Evolutionary conservation across 1,140 invertebrate genomes (phyloP), one percentile per base, ranked within the genome.

Genomic region (Halesus radiatus): DNA sequence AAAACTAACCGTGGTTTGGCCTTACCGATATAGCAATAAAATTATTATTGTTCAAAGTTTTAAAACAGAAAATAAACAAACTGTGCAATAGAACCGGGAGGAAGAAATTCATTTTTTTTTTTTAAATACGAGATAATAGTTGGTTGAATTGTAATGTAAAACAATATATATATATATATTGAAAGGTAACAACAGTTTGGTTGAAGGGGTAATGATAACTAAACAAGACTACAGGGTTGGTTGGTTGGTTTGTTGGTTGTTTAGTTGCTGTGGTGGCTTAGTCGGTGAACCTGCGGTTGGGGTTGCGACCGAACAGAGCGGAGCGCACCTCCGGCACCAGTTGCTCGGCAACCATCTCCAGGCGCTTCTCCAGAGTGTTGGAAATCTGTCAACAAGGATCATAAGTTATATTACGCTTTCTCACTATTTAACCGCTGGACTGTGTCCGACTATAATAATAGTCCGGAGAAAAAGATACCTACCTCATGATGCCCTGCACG

Each of bases 271-370:
- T 16, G 26, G 3, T 56, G 8, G 29, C 86, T 93, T 98, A 99
- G 91, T 99, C 98, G 84, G 94, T 94, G 92, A 99, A 99, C 92
- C 97, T 98, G 86, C 98, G 94, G 92, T 99, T 99, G 53, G 94
- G 93, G 89, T 99, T 99, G 83, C 92, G 92, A 32, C 98, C 98
- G 89, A 99, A 99, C 68, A 99, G 91, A 29, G 96, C 95, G 70
- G 93, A 95, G 90, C 98, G 95, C 81, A 99, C 95, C 87, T 98
- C 94, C 7, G 98, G 98, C 85, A 99, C 89, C 88, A 99, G 92
- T 90, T 99, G 96, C 85, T 95, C 93, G 72, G 97, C 96, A 86
- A 99, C 97, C 87, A 99, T 91, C 85, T 98, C 97, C 87, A 99
- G 90, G 85, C 98, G 93, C 80, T 94, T 96, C 89, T 99, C 98